Percentiles rank a stretch among this genome's conserved stretches.
These are phyloP conservation scores for Papilio gigon DNA, from an alignment of 2,888 invertebrate species.

Conservation along the genomic window DNA sequence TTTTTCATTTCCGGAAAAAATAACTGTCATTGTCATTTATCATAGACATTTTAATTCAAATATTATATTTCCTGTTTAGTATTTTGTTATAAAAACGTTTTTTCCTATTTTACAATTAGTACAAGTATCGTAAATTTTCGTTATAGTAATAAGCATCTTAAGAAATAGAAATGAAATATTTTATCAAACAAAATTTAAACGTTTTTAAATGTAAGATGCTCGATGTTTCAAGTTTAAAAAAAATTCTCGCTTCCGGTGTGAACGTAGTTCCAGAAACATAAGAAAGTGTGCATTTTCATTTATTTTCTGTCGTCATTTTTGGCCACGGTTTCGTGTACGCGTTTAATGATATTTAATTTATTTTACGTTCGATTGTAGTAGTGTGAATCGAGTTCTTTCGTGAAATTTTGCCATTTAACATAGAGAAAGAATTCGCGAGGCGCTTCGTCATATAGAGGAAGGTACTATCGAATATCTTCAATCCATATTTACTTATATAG, in stretches of 20 bases:
- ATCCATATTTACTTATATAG: conserved; percentile 68
- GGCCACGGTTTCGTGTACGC: conserved; percentile 69
- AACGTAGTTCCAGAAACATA: conserved; percentile 78
- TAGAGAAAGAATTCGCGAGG: conserved; percentile 60
- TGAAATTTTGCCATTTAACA: conserved; percentile 55
- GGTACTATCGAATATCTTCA: conserved; percentile 76
- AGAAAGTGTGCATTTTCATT: conserved; percentile 80
- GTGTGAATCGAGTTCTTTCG: conserved; percentile 57
- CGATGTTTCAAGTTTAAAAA: conserved; percentile 65
- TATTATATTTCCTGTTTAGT: conserved; percentile 45
- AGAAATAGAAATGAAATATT: conserved; percentile 71
- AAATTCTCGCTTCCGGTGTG: conserved; percentile 77
- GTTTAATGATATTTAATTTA: conserved; percentile 69
- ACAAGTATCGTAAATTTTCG: conserved; percentile 36
- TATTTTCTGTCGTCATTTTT: conserved; percentile 81
- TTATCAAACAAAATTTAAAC: conserved; percentile 54
- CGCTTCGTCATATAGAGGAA: conserved; percentile 76
- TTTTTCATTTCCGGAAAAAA: conserved; percentile 4
- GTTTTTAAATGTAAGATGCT: conserved; percentile 60
- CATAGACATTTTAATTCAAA: conserved; percentile 45
- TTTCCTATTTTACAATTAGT: conserved; percentile 31
- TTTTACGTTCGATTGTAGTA: conserved; percentile 68
- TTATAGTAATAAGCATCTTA: conserved; percentile 44
- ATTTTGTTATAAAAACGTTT: conserved; percentile 38
- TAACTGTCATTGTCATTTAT: conserved; percentile 36